Evolutionary conservation across 53 echinoderm and acorn worm genomes (phyloP), one percentile per base, ranked within the genome.

Genomic region (Echinometra lucunter): DNA sequence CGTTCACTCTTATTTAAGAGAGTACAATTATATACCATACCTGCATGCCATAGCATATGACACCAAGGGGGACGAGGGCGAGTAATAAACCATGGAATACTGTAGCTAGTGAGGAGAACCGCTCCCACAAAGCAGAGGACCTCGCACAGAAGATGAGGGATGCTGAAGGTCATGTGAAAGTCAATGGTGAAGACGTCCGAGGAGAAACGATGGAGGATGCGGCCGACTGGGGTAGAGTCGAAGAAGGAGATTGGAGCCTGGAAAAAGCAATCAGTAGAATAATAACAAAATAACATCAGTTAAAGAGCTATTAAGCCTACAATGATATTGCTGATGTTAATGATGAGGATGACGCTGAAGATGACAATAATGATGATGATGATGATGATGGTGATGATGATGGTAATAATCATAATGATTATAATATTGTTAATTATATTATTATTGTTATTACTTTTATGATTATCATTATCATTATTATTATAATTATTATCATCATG

Each of bases 211-310:
- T 95, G 96, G 91, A 98, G 91, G 94, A 98, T 97, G 4, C 98
- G 95, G 23, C 98, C 98, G 32, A 98, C 96, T 37, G 98, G 98
- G 5, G 98, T 98, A 28, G 89, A 82, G 40, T 96, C 96, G 88
- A 98, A 98, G 95, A 98, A 98, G 4, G 96, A 94, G 4, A 98
- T 93, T 28, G 98, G 98, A 42, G 98, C 98, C 96, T 97, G 89
- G 4, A 30, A 93, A 18, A n/a, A n/a, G n/a, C n/a, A n/a, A n/a
- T n/a, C n/a, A n/a, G n/a, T n/a, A n/a, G n/a, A n/a, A n/a, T n/a
- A n/a, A n/a, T n/a, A n/a, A n/a, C n/a, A n/a, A n/a, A n/a, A n/a
- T n/a, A n/a, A n/a, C n/a, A n/a, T n/a, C n/a, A n/a, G n/a, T n/a
- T n/a, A n/a, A n/a, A n/a, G n/a, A n/a, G n/a, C n/a, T n/a, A n/a